Base-by-base conservation (phyloP, 2,888 invertebrate species). In the Diaprepes abbreviatus region DNA sequence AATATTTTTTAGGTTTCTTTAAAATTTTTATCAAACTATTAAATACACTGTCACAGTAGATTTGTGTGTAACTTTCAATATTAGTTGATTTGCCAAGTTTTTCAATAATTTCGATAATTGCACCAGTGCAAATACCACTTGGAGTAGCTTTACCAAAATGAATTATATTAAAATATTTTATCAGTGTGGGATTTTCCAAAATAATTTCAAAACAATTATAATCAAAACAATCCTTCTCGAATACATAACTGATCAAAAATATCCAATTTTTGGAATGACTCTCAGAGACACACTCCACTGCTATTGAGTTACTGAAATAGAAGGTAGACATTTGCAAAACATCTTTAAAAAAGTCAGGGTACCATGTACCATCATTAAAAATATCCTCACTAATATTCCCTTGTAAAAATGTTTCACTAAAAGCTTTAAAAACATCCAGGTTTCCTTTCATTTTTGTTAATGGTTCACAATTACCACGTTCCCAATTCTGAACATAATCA, bases 1-100 rank as follows among this genome's bases (percentile, higher is more conserved):
- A 76, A 69, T 79, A 21, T 33, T 68, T 81, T 60, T 77, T 66
- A 16, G 86, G 83, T 80, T 88, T 88, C 66, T 84, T 83, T 35
- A 89, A 82, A 0, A 85, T 83, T 76, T 77, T 77, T 14, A 74
- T 86, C 84, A 65, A 78, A 78, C 52, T 55, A 16, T 58, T 57
- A 48, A 86, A 84, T 70, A 89, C 86, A 79, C 89, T 90, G 66
- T 86, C 84, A 76, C 86, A 86, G 74, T 87, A 90, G 1, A 87
- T 60, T 84, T 83, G 83, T 14, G 89, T 79, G 68, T 87, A 77
- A 0, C 63, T 21, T 16, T 72, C 66, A 12, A 75, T 54, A 62
- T 73, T 31, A 17, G 67, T 40, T 1, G 60, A 35, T 14, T 67
- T 50, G 19, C 66, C 31, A n/a, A 78, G 55, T 17, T 57, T 48